phyloP scores from a whole-genome alignment of 2,797 vertebrate species.

The Iguana delicatissima region DNA sequence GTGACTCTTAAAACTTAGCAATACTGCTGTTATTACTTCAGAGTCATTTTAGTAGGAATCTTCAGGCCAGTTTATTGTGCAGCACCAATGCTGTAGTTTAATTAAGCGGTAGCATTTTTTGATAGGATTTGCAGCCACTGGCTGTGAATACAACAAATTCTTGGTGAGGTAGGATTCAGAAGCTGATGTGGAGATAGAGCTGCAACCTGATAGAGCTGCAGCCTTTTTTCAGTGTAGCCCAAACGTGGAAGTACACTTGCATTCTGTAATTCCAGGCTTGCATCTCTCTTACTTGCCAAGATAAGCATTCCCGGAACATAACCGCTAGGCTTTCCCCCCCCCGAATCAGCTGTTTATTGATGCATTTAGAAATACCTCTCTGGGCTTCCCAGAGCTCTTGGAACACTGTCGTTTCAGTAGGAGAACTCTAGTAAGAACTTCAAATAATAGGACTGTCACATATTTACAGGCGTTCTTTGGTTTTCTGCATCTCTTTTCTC shows the following conservation, averaged over 20 bases:
- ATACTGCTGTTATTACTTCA: conserved; percentile 37
- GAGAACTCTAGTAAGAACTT: background rate
- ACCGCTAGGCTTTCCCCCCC: background rate
- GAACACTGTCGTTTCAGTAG: background rate
- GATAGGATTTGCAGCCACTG: conserved; percentile 35
- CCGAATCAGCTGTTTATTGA: background rate
- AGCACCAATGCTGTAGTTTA: background rate
- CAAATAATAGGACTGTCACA: background rate
- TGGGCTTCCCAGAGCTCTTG: background rate
- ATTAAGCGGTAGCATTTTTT: background rate
- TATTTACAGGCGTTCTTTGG: background rate
- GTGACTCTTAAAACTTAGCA: conserved; percentile 42
- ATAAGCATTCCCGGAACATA: background rate
- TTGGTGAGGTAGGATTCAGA: no score
- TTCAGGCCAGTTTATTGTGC: conserved; percentile 17
- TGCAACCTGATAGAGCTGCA: background rate
- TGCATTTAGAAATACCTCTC: background rate
- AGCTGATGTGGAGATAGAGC: background rate
- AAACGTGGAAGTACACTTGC: no score
- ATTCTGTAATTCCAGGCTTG: no score
- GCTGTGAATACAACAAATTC: background rate
- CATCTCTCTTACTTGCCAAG: background rate
- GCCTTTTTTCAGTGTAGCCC: background rate
- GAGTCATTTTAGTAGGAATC: conserved; percentile 19
- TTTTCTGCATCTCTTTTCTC: background rate